Evolutionary conservation across 2,113 vertebrate genomes (phyloP).

Genomic region (Pachyramphus minor): DNA sequence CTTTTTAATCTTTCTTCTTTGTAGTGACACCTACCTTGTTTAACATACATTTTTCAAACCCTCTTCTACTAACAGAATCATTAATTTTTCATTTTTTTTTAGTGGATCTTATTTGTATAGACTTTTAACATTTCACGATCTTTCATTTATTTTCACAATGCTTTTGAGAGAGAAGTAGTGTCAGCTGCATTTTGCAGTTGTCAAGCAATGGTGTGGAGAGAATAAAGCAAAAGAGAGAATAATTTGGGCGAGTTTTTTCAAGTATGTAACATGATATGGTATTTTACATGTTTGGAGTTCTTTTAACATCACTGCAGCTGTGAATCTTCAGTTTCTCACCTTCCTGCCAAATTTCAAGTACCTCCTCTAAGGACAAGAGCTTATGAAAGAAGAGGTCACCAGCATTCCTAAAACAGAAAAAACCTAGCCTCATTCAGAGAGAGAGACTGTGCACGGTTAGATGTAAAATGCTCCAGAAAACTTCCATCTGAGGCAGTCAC

Average conservation of each 20-base stretch:
- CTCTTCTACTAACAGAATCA: not conserved
- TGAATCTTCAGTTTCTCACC: constrained; percentile 2
- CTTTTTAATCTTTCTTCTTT: not conserved
- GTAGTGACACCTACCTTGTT: not conserved
- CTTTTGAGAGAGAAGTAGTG: not conserved
- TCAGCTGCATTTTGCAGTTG: not conserved
- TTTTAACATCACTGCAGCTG: not conserved
- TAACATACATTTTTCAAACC: not conserved
- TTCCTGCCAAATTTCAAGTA: constrained; percentile 26
- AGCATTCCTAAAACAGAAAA: not conserved
- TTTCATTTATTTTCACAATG: not conserved
- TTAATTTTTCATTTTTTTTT: not conserved
- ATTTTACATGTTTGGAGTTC: not conserved
- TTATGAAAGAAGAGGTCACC: not conserved
- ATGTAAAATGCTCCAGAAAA: not conserved
- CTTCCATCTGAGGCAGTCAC: not conserved
- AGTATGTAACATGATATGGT: not conserved
- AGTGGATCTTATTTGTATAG: not conserved
- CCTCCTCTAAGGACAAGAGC: not conserved
- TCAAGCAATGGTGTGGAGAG: not conserved
- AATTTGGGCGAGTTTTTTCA: not conserved
- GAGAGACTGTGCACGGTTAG: not conserved
- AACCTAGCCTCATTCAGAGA: not conserved
- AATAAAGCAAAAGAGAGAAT: not conserved
- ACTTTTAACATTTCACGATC: not conserved